phyloP scores from a whole-genome alignment of 2,888 invertebrate genomes.

The Lapara coniferarum region DNA sequence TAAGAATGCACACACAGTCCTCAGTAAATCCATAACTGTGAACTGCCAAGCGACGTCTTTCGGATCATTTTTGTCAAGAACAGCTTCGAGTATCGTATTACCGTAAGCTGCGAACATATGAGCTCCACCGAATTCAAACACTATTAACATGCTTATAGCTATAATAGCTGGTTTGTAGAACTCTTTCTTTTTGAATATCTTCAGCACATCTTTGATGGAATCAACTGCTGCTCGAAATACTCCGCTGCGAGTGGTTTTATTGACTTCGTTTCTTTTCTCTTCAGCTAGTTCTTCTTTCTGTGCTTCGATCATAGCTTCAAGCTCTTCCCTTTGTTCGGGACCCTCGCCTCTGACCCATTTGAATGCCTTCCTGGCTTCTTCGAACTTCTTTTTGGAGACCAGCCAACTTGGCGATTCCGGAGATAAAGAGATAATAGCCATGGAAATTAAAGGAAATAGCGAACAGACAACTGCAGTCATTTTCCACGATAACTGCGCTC shows the following conservation, averaged over 20 bases:
- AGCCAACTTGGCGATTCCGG: conserved; percentile 89
- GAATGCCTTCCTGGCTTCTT: conserved; percentile 84
- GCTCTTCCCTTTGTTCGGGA: conserved; percentile 68
- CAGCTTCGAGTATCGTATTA: conserved; percentile 70
- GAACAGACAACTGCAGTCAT: conserved; percentile 82
- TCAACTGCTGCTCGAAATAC: conserved; percentile 55
- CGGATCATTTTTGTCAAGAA: conserved; percentile 62
- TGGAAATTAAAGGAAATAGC: conserved; percentile 74
- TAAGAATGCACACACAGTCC: conserved; percentile 84
- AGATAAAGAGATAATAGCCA: conserved; percentile 73
- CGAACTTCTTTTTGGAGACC: conserved; percentile 81
- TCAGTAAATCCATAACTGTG: conserved; percentile 85
- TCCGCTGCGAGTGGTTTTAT: conserved; percentile 51
- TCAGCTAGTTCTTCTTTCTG: conserved; percentile 63
- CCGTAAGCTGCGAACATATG: conserved; percentile 78
- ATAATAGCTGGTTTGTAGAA: conserved; percentile 76
- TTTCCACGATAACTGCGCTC: conserved; percentile 85
- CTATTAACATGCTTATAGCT: conserved; percentile 76
- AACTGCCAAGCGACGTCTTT: conserved; percentile 82
- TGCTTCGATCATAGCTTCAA: conserved; percentile 69
- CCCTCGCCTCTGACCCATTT: conserved; percentile 84
- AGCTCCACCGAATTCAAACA: conserved; percentile 77
- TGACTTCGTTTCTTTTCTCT: conserved; percentile 48
- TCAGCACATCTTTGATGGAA: conserved; percentile 59
- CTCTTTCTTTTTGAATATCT: conserved; percentile 75